phyloP scores from a whole-genome alignment of 2,888 invertebrate species.

The Dryobota labecula region DNA sequence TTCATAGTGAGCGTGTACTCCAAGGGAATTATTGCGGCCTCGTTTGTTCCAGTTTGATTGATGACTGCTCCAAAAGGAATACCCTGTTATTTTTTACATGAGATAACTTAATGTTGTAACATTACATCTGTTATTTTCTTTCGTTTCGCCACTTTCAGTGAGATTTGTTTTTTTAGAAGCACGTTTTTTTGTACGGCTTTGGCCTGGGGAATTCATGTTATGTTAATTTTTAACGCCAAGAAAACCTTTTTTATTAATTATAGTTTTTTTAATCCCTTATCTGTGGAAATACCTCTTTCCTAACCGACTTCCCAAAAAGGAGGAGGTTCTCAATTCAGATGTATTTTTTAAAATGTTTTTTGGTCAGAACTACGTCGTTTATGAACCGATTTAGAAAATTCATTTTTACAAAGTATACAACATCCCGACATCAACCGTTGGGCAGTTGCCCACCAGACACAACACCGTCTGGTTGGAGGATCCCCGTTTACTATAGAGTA shows the following conservation, averaged over 20 bases:
- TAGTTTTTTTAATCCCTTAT: too few species aligned
- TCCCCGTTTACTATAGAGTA: too few species aligned
- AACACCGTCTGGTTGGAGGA: too few species aligned
- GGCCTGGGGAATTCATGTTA: neutral
- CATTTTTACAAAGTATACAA: too few species aligned
- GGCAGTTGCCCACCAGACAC: too few species aligned
- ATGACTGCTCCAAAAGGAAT: slow-evolving; percentile 64
- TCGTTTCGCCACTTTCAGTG: slow-evolving; percentile 29
- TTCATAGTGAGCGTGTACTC: slow-evolving; percentile 62
- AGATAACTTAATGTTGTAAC: slow-evolving; percentile 64
- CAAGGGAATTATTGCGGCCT: slow-evolving; percentile 67
- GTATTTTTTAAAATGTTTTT: too few species aligned
- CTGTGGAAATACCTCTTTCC: neutral
- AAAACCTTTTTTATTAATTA: too few species aligned
- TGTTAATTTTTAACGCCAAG: neutral
- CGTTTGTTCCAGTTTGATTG: slow-evolving; percentile 73
- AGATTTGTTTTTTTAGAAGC: slow-evolving; percentile 47
- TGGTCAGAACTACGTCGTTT: too few species aligned
- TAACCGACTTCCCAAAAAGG: too few species aligned
- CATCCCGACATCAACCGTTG: too few species aligned
- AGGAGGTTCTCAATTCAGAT: too few species aligned
- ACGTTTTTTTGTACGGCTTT: slow-evolving; percentile 4
- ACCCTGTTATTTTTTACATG: slow-evolving; percentile 58
- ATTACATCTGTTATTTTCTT: slow-evolving; percentile 63
- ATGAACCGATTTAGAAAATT: too few species aligned